phyloP scores from a whole-genome alignment of 2,888 invertebrate species.

The Oscheius myriophilus region DNA sequence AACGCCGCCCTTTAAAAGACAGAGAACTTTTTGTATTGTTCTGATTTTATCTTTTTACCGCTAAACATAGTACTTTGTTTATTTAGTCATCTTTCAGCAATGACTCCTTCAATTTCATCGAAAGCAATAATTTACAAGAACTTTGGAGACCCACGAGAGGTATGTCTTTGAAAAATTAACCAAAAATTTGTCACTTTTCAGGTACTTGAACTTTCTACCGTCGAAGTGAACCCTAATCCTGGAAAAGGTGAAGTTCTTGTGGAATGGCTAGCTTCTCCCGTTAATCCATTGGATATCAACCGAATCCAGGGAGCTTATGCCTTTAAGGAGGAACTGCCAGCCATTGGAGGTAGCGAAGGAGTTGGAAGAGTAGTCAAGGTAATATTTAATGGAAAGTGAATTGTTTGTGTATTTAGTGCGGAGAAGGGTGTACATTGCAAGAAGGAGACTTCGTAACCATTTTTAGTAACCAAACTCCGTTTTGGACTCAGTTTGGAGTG shows the following conservation, averaged over 20 bases:
- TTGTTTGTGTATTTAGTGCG: slow-evolving; percentile 33
- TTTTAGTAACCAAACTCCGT: slow-evolving; percentile 38
- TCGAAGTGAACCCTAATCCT: slow-evolving; percentile 38
- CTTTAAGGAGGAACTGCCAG: slow-evolving; percentile 77
- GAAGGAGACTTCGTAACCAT: slow-evolving; percentile 56
- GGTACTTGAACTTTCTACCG: slow-evolving; percentile 42
- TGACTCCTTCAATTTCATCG: slow-evolving; percentile 31
- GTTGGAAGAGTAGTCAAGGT: slow-evolving; percentile 83
- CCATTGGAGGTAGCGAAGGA: slow-evolving; percentile 91
- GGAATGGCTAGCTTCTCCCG: slow-evolving; percentile 65
- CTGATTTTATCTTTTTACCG: too few species aligned
- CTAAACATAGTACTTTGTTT: too few species aligned
- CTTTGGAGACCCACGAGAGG: slow-evolving; percentile 41
- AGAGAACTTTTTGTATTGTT: too few species aligned
- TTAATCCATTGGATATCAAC: slow-evolving; percentile 67
- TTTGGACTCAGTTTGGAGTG: slow-evolving; percentile 58
- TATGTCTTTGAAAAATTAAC: neutral
- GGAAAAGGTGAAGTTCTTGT: slow-evolving; percentile 52
- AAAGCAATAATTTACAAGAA: slow-evolving; percentile 36
- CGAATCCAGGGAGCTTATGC: slow-evolving; percentile 45
- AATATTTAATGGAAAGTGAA: too few species aligned
- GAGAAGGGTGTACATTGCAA: slow-evolving; percentile 30
- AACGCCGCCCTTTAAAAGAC: too few species aligned
- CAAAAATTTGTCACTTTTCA: neutral
- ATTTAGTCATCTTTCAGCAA: neutral